Conservation (phyloP, 2,113 vertebrate genomes). For the Microcebus lehilahytsara region DNA sequence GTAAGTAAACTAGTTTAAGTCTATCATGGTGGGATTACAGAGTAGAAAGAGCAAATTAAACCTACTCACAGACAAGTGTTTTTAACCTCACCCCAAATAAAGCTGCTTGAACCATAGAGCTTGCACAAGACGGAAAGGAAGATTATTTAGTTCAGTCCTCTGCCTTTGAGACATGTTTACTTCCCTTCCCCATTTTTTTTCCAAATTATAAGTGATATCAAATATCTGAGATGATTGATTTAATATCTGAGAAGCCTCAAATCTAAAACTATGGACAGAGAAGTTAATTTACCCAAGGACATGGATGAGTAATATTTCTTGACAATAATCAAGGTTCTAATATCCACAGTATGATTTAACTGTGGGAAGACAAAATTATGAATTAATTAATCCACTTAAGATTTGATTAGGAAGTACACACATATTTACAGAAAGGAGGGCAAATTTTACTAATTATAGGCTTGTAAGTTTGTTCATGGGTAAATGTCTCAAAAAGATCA, state of each 20-base stretch:
- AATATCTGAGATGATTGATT: not conserved
- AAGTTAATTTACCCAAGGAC: not conserved
- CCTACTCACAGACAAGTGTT: not conserved
- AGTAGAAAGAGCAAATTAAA: not conserved
- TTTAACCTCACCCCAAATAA: not conserved
- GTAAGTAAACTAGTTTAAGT: not conserved
- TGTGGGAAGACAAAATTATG: not conserved
- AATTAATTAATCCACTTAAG: constrained; percentile 9
- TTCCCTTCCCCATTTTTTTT: not conserved
- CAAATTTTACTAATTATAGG: not conserved
- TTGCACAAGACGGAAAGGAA: not conserved
- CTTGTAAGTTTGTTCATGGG: not conserved
- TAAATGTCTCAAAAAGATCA: not conserved
- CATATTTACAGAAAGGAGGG: not conserved
- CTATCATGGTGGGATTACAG: not conserved
- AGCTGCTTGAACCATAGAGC: not conserved
- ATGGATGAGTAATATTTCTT: not conserved
- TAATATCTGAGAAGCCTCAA: not conserved
- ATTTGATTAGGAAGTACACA: not conserved
- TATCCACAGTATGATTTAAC: not conserved
- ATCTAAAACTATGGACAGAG: not conserved
- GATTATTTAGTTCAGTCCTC: not conserved
- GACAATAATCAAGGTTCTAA: not conserved
- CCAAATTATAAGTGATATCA: not conserved
- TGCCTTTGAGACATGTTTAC: not conserved